Conservation (phyloP, 2,888 invertebrate species). For the Matsumyia berberina region DNA sequence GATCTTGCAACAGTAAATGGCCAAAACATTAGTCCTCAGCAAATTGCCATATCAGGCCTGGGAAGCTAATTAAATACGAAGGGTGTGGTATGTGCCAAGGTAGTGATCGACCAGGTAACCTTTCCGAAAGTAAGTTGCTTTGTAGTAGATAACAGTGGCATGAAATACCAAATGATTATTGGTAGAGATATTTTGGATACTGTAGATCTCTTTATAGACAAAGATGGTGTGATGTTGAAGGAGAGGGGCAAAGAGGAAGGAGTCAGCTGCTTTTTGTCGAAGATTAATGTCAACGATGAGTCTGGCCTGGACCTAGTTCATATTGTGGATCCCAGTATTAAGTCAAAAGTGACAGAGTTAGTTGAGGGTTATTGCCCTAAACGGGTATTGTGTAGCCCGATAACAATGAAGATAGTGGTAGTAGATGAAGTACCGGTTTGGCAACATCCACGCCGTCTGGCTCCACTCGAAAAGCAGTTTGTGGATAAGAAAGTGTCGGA, state of each 20-base stretch:
- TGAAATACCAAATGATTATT: background rate
- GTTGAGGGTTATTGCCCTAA: slow-evolving; percentile 6
- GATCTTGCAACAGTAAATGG: background rate
- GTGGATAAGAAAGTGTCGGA: slow-evolving; percentile 11
- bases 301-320: background rate
- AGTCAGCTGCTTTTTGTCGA: slow-evolving; percentile 1
- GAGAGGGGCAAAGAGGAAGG: background rate
- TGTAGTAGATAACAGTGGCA: slow-evolving; percentile 10
- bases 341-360: slow-evolving; percentile 1
- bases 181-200: background rate
- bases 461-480: slow-evolving; percentile 18
- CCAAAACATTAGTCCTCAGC: no score
- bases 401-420: slow-evolving; percentile 25
- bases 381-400: slow-evolving; percentile 1
- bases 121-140: slow-evolving; percentile 18
- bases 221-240: background rate
- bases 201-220: background rate
- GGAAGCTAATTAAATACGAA: slow-evolving; percentile 9
- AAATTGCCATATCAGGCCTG: slow-evolving; percentile 7
- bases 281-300: background rate
- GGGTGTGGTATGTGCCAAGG: slow-evolving; percentile 2
- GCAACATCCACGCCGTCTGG: slow-evolving; percentile 30
- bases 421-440: slow-evolving; percentile 24
- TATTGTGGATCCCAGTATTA: background rate
- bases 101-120: slow-evolving; percentile 27